A percentile compares a stretch with the other conserved stretches of the same genome.
These are phyloP conservation scores for Mallotus villosus DNA, from an alignment of 2,797 vertebrate species.

Conservation along the genomic window DNA sequence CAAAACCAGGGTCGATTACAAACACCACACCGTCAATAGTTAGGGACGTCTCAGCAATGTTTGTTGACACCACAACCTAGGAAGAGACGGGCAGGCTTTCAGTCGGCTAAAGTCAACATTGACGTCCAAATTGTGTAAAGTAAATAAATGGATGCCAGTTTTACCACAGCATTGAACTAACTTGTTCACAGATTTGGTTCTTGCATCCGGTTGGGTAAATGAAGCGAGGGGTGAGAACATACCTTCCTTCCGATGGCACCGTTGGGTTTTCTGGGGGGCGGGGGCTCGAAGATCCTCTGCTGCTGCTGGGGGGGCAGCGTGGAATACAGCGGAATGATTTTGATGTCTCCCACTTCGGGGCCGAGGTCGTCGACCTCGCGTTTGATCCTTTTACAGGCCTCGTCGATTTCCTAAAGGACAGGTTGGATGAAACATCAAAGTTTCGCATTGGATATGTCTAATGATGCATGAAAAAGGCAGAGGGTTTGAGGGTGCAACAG, in stretches of 20 bases:
- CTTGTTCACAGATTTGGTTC: not conserved
- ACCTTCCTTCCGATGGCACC: constrained; percentile 91
- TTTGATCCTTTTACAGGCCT: constrained; percentile 91
- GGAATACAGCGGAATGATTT: constrained; percentile 90
- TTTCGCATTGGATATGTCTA: no score
- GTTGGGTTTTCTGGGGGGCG: constrained; percentile 84
- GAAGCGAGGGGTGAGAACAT: constrained; percentile 20
- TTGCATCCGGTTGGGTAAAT: not conserved
- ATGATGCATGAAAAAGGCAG: not conserved
- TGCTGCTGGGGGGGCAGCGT: constrained; percentile 89
- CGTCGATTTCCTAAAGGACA: constrained; percentile 84
- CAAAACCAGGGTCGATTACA: constrained; percentile 99
- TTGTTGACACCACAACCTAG: constrained; percentile 96
- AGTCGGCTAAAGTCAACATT: not conserved
- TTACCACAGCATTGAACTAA: not conserved
- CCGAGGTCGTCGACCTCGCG: constrained; percentile 88
- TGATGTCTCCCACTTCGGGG: constrained; percentile 89
- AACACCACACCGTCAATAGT: constrained; percentile 97
- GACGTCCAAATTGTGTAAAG: not conserved
- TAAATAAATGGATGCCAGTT: no score
- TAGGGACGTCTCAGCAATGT: constrained; percentile 96
- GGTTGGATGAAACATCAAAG: no score
- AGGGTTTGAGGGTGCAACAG: not conserved
- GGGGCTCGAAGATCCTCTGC: constrained; percentile 88
- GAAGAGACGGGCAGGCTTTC: constrained; percentile 37